phyloP scores from a whole-genome alignment of 2,797 vertebrate genomes.

The Ctenochaetus hawaiiensis region DNA sequence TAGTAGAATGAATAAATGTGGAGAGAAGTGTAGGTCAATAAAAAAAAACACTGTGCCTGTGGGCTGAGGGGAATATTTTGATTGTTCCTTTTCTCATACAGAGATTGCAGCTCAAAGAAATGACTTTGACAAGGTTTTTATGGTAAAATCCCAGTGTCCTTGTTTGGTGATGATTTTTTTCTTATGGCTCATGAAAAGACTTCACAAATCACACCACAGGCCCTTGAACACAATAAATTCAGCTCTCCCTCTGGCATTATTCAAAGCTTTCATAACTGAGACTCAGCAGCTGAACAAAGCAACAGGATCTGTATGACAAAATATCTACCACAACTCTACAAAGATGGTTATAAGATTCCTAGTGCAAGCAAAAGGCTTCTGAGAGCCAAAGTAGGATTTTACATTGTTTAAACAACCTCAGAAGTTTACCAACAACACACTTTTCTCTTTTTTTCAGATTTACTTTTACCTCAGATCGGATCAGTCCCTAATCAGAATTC shows the following conservation, averaged over 20 bases:
- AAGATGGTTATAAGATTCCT: conserved; percentile 10
- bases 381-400: conserved; percentile 9
- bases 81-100: conserved; percentile 57
- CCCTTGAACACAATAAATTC: background rate
- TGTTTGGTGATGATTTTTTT: conserved; percentile 22
- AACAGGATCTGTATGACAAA: background rate
- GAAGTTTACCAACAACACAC: background rate
- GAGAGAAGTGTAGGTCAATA: conserved; percentile 74
- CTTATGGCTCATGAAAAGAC: conserved; percentile 3
- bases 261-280: conserved; percentile 9
- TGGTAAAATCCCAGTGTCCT: conserved; percentile 15
- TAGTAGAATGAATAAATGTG: conserved; percentile 67
- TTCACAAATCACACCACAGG: conserved; percentile 2
- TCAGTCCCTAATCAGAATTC: conserved; percentile 18
- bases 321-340: background rate
- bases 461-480: conserved; percentile 1
- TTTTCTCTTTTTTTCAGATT: conserved; percentile 19
- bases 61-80: conserved; percentile 59
- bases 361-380: conserved; percentile 8
- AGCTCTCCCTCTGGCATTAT: background rate
- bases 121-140: conserved; percentile 30
- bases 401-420: conserved; percentile 10
- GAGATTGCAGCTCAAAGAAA: conserved; percentile 36
- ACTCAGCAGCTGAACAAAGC: conserved; percentile 26
- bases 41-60: conserved; percentile 54